Percentiles rank a stretch among this genome's conserved stretches.
Conservation (phyloP, 2,888 invertebrate genomes). For the Elegia similella region DNA sequence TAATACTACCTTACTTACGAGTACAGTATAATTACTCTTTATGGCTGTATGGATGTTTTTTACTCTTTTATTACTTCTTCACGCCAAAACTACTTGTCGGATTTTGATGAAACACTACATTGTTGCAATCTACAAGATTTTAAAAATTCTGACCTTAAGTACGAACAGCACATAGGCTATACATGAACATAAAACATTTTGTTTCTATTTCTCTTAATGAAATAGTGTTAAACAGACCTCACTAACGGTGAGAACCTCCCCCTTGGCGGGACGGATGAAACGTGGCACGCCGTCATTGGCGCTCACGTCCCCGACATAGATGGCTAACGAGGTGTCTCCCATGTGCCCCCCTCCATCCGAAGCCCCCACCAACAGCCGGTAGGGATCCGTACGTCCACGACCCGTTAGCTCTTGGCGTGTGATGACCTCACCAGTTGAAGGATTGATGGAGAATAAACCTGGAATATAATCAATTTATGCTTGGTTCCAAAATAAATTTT, state of each 20-base stretch:
- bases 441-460: conserved; percentile 86
- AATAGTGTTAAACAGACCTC: conserved; percentile 80
- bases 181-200: too few relatives aligned
- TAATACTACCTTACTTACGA: too few relatives aligned
- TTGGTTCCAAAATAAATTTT: background rate
- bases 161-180: too few relatives aligned
- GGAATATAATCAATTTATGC: conserved; percentile 22
- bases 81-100: too few relatives aligned
- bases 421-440: conserved; percentile 84
- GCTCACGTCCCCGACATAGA: conserved; percentile 90
- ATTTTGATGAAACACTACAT: too few relatives aligned
- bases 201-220: too few relatives aligned
- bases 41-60: too few relatives aligned
- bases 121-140: too few relatives aligned
- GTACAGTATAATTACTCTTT: too few relatives aligned
- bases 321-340: conserved; percentile 82
- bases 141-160: too few relatives aligned
- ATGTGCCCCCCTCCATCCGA: conserved; percentile 86
- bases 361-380: conserved; percentile 85
- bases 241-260: conserved; percentile 85
- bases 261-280: conserved; percentile 86
- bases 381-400: conserved; percentile 88
- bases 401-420: conserved; percentile 86
- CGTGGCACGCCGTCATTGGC: conserved; percentile 90
- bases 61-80: too few relatives aligned